Evolutionary conservation across 2,113 vertebrate genomes (phyloP).

Genomic region (Entomyzon cyanotis): DNA sequence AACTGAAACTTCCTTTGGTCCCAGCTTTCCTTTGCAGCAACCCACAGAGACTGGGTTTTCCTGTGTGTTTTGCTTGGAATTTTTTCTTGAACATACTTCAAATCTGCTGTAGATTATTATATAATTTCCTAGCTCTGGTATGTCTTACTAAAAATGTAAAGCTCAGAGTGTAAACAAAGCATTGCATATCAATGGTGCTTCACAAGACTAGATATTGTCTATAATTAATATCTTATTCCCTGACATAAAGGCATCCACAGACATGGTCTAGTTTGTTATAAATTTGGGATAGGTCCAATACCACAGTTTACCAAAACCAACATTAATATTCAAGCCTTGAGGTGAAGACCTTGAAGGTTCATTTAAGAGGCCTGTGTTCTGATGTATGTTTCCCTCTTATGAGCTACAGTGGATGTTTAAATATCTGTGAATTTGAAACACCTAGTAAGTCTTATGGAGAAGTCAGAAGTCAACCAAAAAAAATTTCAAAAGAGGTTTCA

Average conservation of each 20-base stretch:
- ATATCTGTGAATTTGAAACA: neutral
- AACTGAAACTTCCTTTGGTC: neutral
- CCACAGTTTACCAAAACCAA: neutral
- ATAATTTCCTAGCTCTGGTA: neutral
- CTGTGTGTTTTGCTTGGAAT: neutral
- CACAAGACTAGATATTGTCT: neutral
- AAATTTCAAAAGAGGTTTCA: neutral
- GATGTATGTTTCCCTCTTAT: neutral
- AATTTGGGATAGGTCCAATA: neutral
- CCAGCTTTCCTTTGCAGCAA: neutral
- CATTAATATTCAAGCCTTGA: neutral
- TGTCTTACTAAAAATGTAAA: neutral
- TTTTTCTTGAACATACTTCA: neutral
- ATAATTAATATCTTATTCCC: neutral
- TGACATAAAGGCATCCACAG: neutral
- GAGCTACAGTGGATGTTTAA: neutral
- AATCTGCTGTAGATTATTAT: neutral
- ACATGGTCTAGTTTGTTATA: neutral
- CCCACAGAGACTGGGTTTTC: neutral
- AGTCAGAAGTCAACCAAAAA: neutral
- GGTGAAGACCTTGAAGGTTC: neutral
- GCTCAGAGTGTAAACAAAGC: neutral
- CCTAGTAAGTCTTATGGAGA: neutral
- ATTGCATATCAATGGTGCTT: neutral
- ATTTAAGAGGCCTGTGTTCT: neutral